Evolutionary conservation across 1,140 invertebrate genomes (phyloP).

Genomic region (Asobara japonica): DNA sequence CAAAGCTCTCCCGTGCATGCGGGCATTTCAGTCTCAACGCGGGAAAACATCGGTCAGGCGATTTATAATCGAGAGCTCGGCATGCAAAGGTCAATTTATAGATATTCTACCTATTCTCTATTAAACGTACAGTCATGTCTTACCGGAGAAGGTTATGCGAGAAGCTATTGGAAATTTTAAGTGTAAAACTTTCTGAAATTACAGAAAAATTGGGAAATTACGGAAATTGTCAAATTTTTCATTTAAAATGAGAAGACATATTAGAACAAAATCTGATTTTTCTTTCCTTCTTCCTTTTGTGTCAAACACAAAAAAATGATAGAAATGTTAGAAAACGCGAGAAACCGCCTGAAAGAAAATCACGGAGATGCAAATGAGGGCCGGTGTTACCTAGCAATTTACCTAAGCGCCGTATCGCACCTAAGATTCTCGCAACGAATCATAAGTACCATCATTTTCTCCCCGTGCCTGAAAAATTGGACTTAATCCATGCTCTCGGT

Average conservation of each 20-base stretch:
- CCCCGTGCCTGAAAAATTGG: neutral
- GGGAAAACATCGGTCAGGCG: neutral
- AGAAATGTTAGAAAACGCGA: neutral
- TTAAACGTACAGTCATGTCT: neutral
- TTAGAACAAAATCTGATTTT: no score
- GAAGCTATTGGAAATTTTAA: no score
- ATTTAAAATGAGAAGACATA: no score
- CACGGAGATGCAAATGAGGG: neutral
- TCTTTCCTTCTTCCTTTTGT: no score
- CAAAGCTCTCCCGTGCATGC: neutral
- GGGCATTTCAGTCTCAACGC: neutral
- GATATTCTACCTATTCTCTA: no score
- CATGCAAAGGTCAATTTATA: neutral
- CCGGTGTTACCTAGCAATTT: conserved; percentile 4
- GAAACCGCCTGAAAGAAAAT: neutral
- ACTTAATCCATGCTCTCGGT: conserved; percentile 1
- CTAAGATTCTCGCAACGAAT: neutral
- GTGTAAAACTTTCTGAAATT: no score
- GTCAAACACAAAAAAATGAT: neutral
- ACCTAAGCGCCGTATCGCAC: neutral
- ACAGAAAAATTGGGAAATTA: no score
- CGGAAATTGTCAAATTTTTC: no score
- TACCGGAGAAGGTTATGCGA: neutral
- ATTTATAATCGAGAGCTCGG: neutral
- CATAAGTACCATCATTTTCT: conserved; percentile 3